A percentile compares a stretch with the other conserved stretches of the same genome.
These are phyloP conservation scores for Diaprepes abbreviatus DNA, from an alignment of 2,888 invertebrate genomes.

Conservation along the genomic window DNA sequence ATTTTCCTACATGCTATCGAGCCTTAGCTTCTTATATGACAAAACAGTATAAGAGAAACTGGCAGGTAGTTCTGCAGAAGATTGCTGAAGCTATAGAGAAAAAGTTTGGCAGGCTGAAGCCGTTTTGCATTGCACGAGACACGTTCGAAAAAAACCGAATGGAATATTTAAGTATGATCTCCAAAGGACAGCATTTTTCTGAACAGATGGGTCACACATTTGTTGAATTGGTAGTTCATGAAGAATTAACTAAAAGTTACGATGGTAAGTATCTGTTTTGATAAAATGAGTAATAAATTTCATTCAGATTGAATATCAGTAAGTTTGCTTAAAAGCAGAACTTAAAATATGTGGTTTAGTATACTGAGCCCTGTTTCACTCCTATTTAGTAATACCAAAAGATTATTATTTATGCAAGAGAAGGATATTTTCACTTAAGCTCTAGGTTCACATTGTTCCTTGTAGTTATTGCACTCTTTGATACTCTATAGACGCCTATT, in stretches of 20 bases:
- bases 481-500: too few species aligned
- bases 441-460: too few species aligned
- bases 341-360: too few species aligned
- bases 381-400: too few species aligned
- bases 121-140: conserved; percentile 76
- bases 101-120: conserved; percentile 78
- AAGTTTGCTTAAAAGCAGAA: too few species aligned
- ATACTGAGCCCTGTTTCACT: too few species aligned
- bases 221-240: conserved; percentile 67
- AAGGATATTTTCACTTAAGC: too few species aligned
- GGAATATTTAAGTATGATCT: conserved; percentile 75
- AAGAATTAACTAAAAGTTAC: conserved; percentile 61
- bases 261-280: conserved; percentile 55
- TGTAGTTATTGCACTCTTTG: too few species aligned
- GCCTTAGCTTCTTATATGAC: conserved; percentile 74
- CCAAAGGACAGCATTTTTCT: conserved; percentile 76
- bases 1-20: conserved; percentile 74
- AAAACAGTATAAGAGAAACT: conserved; percentile 71
- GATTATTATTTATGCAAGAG: too few species aligned
- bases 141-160: conserved; percentile 78
- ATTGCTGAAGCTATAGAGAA: conserved; percentile 80
- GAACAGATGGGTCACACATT: conserved; percentile 73
- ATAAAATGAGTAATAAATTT: too few species aligned
- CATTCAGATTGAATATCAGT: too few species aligned
- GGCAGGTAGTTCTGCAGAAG: conserved; percentile 69